Evolutionary conservation across 1,140 invertebrate genomes (phyloP), one percentile per base, ranked within the genome.

Genomic region (Cylas formicarius): DNA sequence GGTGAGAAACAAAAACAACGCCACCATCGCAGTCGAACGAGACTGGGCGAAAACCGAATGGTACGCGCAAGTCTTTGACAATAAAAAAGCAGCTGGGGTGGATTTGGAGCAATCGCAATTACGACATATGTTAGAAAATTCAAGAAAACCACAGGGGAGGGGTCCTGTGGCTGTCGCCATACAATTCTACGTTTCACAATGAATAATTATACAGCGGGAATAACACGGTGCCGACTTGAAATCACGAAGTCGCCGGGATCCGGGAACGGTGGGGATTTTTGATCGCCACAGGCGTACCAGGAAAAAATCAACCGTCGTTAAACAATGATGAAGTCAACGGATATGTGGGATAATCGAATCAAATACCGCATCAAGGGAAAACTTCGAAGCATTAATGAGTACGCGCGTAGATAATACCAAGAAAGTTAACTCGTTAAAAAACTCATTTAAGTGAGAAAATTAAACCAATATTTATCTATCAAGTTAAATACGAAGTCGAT

Each of bases 81-180:
- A 54, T 49, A 49, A 54, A 54, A 53, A 49, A 54, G 33, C 52
- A 49, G 52, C 44, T 54, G 43, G 52, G 52, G 52, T 54, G 38
- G 40, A 48, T 54, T 48, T 44, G 22, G 46, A 53, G 47, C 38
- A 45, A 44, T 46, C 48, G 52, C 55, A 51, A 57, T 57, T 55
- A 55, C 49, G 48, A 48, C 55, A 57, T 57, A 57, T 57, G 55
- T 51, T 47, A 45, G 53, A 45, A 57, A 57, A 57, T 57, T 52
- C 50, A 50, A 55, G 53, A 50, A 57, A 57, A 57, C 53, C 55
- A 42, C 53, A 53, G 53, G 55, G 55, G 55, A 53, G 53, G 48
- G 42, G 28, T 53, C 44, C 55, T 55, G 55, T 20, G 52, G 53
- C 53, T 54, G 51, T 28, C 23, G 39, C 42, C 38, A 44, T 44